Percentiles rank a stretch among this genome's conserved stretches.
Conservation (phyloP, 2,797 vertebrate species). For the Fistularia tabacaria region DNA sequence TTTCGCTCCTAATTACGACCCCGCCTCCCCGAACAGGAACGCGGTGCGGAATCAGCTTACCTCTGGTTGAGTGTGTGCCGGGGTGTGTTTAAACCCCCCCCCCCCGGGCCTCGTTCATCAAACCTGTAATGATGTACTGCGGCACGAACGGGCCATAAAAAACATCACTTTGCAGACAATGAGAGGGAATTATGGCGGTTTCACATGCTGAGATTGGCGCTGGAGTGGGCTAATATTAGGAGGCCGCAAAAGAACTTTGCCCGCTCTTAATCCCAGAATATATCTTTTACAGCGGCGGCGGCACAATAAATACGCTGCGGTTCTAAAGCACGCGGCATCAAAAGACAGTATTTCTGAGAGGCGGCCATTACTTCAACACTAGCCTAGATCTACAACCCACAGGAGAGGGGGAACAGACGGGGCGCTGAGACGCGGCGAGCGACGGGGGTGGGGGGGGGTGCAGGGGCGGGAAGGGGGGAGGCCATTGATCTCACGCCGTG, state of each 20-base stretch:
- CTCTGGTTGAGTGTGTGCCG: slow-evolving; percentile 14
- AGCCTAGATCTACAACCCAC: slow-evolving; percentile 62
- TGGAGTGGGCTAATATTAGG: slow-evolving; percentile 21
- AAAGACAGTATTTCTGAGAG: slow-evolving; percentile 57
- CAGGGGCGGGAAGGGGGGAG: slow-evolving; percentile 61
- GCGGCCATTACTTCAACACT: slow-evolving; percentile 56
- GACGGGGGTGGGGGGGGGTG: slow-evolving; percentile 53
- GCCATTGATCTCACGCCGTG: slow-evolving; percentile 65
- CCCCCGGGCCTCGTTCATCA: slow-evolving; percentile 47
- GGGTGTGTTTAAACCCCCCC: slow-evolving; percentile 51
- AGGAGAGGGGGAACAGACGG: slow-evolving; percentile 49
- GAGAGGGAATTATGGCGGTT: slow-evolving; percentile 45
- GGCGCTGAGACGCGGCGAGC: slow-evolving; percentile 64
- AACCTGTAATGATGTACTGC: slow-evolving; percentile 35
- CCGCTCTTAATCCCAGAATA: slow-evolving; percentile 17
- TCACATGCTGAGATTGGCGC: slow-evolving; percentile 35
- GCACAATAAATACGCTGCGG: slow-evolving; percentile 43
- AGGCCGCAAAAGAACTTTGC: slow-evolving; percentile 21
- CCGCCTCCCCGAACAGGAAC: slow-evolving; percentile 42
- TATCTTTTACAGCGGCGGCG: slow-evolving; percentile 35
- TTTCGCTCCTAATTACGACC: slow-evolving; percentile 52
- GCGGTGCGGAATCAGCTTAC: slow-evolving; percentile 18
- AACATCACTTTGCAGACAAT: slow-evolving; percentile 44
- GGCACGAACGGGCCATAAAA: slow-evolving; percentile 36
- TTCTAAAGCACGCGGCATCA: slow-evolving; percentile 44